Evolutionary conservation across 2,113 vertebrate genomes (phyloP).

Genomic region (Addax nasomaculatus): DNA sequence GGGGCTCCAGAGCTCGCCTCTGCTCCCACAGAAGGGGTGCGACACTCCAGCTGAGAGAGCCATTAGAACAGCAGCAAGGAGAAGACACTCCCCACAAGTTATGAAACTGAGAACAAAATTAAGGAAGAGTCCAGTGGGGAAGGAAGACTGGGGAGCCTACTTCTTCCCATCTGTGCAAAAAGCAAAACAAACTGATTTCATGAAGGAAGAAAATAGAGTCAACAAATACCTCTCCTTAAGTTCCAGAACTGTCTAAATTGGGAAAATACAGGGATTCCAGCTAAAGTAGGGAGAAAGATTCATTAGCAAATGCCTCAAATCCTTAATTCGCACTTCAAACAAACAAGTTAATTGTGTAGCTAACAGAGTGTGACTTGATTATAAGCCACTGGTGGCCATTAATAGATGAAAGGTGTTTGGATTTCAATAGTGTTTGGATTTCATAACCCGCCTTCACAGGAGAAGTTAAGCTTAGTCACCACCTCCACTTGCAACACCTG

Average conservation of each 20-base stretch:
- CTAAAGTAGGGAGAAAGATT: constrained; percentile 36
- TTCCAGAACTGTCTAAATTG: neutral
- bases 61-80: neutral
- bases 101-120: neutral
- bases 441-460: neutral
- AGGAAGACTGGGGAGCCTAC: neutral
- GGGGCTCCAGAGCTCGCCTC: neutral
- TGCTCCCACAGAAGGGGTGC: neutral
- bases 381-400: constrained; percentile 63
- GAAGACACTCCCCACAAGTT: neutral
- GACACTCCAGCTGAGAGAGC: neutral
- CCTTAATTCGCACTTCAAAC: constrained; percentile 71
- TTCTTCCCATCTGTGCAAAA: neutral
- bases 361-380: constrained; percentile 64
- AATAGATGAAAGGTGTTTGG: constrained; percentile 62
- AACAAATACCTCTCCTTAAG: neutral
- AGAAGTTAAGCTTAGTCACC: neutral
- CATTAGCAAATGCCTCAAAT: constrained; percentile 56
- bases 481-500: constrained; percentile 34
- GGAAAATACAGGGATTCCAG: neutral
- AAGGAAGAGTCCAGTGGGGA: neutral
- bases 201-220: neutral
- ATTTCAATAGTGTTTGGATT: constrained; percentile 47
- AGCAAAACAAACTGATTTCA: neutral
- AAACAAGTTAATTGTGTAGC: constrained; percentile 65